These are phyloP conservation scores for Toxostoma redivivum DNA, from an alignment of 2,113 vertebrate species.

Conservation along the genomic window DNA sequence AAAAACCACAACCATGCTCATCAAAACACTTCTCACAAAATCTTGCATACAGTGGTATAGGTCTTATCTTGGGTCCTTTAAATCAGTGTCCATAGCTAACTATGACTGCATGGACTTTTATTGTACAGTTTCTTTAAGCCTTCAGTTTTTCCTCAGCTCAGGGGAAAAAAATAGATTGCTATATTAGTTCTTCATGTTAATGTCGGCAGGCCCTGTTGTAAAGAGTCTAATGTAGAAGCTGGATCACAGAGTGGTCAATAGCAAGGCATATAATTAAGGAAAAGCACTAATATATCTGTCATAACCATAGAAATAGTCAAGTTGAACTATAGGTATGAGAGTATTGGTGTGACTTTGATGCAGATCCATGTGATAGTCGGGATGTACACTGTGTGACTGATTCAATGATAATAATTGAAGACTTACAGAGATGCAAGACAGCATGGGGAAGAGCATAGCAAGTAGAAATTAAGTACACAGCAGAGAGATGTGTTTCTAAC, in stretches of 20 bases:
- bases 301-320: conserved; percentile 44
- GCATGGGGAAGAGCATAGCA: background rate
- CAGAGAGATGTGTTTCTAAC: background rate
- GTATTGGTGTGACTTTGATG: background rate
- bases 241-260: background rate
- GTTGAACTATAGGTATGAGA: background rate
- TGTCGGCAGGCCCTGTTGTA: background rate
- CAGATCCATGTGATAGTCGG: background rate
- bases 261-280: conserved; percentile 15
- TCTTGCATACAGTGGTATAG: background rate
- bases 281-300: conserved; percentile 15
- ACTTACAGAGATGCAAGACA: background rate
- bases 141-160: background rate
- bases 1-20: background rate
- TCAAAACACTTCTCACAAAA: background rate
- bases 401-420: conserved; percentile 9
- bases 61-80: background rate
- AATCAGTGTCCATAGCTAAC: background rate
- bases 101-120: background rate
- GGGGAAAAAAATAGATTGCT: background rate
- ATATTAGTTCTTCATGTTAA: background rate
- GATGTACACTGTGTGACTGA: background rate
- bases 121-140: background rate
- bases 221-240: background rate
- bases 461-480: conserved; percentile 12